These are phyloP conservation scores for Tichodroma muraria DNA, from an alignment of 2,113 vertebrate genomes.

Conservation along the genomic window DNA sequence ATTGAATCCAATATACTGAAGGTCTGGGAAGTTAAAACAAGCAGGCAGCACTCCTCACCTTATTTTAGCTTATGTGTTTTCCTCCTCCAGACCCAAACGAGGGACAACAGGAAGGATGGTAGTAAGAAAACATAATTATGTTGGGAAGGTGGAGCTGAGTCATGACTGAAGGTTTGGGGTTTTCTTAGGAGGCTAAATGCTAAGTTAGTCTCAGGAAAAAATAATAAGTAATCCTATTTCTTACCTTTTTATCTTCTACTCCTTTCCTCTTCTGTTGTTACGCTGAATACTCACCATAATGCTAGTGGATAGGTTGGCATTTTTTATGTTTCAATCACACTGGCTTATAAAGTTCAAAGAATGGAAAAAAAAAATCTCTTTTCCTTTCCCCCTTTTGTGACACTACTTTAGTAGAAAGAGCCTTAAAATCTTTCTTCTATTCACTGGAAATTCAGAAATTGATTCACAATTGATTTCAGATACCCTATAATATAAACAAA, in stretches of 20 bases:
- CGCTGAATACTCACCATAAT: not conserved
- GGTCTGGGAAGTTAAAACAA: not conserved
- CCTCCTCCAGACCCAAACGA: not conserved
- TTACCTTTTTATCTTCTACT: not conserved
- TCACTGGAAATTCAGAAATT: not conserved
- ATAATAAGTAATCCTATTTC: not conserved
- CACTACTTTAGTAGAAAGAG: not conserved
- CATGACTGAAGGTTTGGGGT: not conserved
- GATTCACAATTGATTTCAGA: not conserved
- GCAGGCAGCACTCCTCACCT: not conserved
- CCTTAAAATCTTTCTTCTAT: not conserved
- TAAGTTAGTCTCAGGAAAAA: not conserved
- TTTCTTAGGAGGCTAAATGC: not conserved
- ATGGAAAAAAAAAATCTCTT: not conserved
- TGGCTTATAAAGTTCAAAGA: not conserved
- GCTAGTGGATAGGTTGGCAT: not conserved
- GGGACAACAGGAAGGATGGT: not conserved
- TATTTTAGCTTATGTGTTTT: not conserved
- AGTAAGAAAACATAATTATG: not conserved
- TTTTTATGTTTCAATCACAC: not conserved
- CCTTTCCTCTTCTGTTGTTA: not conserved
- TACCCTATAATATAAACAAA: not conserved
- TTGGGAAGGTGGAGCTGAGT: not conserved
- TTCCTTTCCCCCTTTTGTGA: not conserved
- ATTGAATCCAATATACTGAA: not conserved